Evolutionary conservation across 1,140 invertebrate species (phyloP).

Genomic region (Eumaeus atala): DNA sequence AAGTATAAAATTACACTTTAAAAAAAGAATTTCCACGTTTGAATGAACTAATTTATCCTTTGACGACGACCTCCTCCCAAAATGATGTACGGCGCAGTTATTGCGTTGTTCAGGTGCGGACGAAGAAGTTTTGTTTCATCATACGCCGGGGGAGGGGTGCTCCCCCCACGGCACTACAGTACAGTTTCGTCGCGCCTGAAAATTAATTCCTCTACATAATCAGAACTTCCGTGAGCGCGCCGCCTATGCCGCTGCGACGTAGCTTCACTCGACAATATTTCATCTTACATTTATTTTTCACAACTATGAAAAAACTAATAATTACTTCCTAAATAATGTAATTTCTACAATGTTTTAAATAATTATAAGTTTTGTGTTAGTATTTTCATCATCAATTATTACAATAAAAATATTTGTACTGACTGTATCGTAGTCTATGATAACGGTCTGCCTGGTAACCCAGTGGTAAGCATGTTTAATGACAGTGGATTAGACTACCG

Average conservation of each 20-base stretch:
- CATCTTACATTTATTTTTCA: background rate
- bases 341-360: too few relatives aligned
- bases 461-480: too few relatives aligned
- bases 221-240: slow-evolving; percentile 56
- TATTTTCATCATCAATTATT: too few relatives aligned
- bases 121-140: slow-evolving; percentile 52
- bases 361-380: too few relatives aligned
- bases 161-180: slow-evolving; percentile 32
- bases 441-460: too few relatives aligned
- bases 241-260: slow-evolving; percentile 31
- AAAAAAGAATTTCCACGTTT: slow-evolving; percentile 11
- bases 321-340: too few relatives aligned
- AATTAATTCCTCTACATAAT: slow-evolving; percentile 73
- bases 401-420: too few relatives aligned
- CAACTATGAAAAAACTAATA: too few relatives aligned
- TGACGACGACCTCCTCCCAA: slow-evolving; percentile 34
- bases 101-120: slow-evolving; percentile 58
- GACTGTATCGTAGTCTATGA: too few relatives aligned
- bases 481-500: too few relatives aligned
- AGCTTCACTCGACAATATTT: slow-evolving; percentile 40
- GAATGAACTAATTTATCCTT: slow-evolving; percentile 30
- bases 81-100: slow-evolving; percentile 45
- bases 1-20: background rate
- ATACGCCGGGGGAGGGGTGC: slow-evolving; percentile 18
- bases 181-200: slow-evolving; percentile 68